Base-by-base conservation (phyloP, 2,888 invertebrate genomes). In the Agonopterix arenella region DNA sequence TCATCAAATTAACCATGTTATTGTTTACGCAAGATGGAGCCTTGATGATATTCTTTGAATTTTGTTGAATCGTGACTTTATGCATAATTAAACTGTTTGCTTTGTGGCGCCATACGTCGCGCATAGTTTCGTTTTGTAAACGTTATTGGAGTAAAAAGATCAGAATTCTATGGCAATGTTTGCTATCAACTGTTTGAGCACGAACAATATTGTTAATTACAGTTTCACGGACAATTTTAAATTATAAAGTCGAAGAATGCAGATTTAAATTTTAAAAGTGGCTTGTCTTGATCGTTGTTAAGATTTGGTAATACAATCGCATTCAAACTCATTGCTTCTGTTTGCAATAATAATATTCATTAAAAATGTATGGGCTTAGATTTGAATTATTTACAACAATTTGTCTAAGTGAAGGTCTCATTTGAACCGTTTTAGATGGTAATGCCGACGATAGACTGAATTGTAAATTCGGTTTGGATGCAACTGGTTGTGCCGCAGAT, bases 71-170 rank as follows among this genome's bases (percentile, higher is more conserved):
- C 78, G 78, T 84, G 83, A 78, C 80, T 80, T 73, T 73, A 80
- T 76, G 80, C 76, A 69, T 80, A 77, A 79, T 84, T 81, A 79
- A 76, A 76, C 47, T 83, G 82, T 86, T 85, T 79, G 68, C 71
- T 64, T 63, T 66, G 51, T 68, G 86, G 86, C 86, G 84, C 83
- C 86, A 76, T 72, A 73, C 76, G 76, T 78, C 76, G 73, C 70
- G 71, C 62, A 68, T 69, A 68, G 76, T 72, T 77, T 74, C 61
- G 70, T 73, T 73, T 73, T 60, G 76, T 73, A 73, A 74, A 79
- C 73, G 70, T 71, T 78, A 76, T 77, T 77, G 68, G 68, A 72
- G 71, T 76, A 70, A 62, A 68, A 53, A 53, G 62, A 70, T 65
- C 60, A 62, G 58, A 71, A 68, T 78, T 78, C 73, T 66, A 54